Evolutionary conservation across 2,888 invertebrate species (phyloP).

Genomic region (Corythucha ciliata): DNA sequence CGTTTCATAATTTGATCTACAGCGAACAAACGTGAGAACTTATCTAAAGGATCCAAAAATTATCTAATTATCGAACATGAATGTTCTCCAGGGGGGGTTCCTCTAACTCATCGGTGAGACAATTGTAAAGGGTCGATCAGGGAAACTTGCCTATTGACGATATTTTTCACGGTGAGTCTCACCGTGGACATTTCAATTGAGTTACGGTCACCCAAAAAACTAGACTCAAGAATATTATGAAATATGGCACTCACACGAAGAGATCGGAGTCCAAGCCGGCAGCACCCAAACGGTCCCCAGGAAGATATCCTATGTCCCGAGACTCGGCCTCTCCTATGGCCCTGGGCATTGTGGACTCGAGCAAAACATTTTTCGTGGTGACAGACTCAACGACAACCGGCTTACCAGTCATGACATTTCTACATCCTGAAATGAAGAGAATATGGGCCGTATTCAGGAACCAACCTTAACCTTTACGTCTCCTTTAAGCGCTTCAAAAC

Average conservation of each 20-base stretch:
- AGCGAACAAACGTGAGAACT: too few relatives aligned
- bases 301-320: slow-evolving; percentile 51
- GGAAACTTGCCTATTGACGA: not conserved
- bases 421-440: slow-evolving; percentile 34
- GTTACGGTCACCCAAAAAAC: not conserved
- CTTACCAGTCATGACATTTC: slow-evolving; percentile 41
- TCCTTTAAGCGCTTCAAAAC: not conserved
- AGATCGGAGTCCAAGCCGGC: slow-evolving; percentile 62
- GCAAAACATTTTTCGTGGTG: slow-evolving; percentile 45
- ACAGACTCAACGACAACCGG: slow-evolving; percentile 46
- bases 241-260: slow-evolving; percentile 43
- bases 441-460: too few relatives aligned
- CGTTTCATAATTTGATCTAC: too few relatives aligned
- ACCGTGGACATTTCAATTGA: not conserved
- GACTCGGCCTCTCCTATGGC: slow-evolving; percentile 43
- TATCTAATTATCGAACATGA: too few relatives aligned
- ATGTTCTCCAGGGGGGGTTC: too few relatives aligned
- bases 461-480: not conserved
- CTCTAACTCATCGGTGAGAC: too few relatives aligned
- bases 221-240: slow-evolving; percentile 1
- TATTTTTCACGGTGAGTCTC: not conserved
- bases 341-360: slow-evolving; percentile 43
- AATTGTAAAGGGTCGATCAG: not conserved
- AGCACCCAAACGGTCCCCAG: slow-evolving; percentile 63
- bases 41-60: too few relatives aligned